These are phyloP conservation scores for Xenentodon cancila DNA, from an alignment of 2,797 vertebrate species.

Conservation along the genomic window DNA sequence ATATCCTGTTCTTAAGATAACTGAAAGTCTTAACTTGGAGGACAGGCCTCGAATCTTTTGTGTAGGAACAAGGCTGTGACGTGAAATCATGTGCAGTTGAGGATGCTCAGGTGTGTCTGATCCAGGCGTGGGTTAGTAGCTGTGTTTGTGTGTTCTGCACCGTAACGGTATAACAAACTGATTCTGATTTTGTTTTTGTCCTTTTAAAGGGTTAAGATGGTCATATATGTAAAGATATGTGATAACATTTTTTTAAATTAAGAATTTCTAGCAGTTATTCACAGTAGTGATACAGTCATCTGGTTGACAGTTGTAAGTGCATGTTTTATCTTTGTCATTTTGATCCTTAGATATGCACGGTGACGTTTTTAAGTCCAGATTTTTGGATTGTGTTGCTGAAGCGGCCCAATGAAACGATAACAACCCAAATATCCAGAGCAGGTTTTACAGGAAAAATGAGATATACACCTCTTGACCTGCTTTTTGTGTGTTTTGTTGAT, in stretches of 20 bases:
- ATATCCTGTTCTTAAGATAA: conserved; percentile 41
- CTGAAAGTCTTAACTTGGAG: conserved; percentile 38
- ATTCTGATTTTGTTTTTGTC: conserved; percentile 3
- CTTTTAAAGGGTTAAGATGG: no score
- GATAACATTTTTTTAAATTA: conserved; percentile 17
- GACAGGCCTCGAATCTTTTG: conserved; percentile 7
- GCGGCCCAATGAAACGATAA: conserved; percentile 11
- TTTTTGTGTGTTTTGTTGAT: conserved; percentile 1
- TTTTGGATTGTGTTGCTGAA: conserved; percentile 10
- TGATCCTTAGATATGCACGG: not conserved
- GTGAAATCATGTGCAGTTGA: conserved; percentile 20
- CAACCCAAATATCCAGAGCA: conserved; percentile 5
- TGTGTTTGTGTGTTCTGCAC: conserved; percentile 13
- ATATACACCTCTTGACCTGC: conserved; percentile 8
- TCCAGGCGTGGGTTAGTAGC: conserved; percentile 23
- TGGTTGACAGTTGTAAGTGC: not conserved
- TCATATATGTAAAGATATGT: not conserved
- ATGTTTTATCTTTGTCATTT: conserved; percentile 18
- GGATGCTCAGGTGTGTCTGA: conserved; percentile 35
- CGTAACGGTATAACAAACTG: conserved; percentile 16
- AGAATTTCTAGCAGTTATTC: conserved; percentile 1
- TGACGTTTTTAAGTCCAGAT: conserved; percentile 9
- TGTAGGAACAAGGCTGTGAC: conserved; percentile 19
- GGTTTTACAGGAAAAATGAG: not conserved
- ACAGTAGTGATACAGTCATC: conserved; percentile 8